Conservation (phyloP, 2,888 invertebrate species). For the Saturnia pavonia region DNA sequence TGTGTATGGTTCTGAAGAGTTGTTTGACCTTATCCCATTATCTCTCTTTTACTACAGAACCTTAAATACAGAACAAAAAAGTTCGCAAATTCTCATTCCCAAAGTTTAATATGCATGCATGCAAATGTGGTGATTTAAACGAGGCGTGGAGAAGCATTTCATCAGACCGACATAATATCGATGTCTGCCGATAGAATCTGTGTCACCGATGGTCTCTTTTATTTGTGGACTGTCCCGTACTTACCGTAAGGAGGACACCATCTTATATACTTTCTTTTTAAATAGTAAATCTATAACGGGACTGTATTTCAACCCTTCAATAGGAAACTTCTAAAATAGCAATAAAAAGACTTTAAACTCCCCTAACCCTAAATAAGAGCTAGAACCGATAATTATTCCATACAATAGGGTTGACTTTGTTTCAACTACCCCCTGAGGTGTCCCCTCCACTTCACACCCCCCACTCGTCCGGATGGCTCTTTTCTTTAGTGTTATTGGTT, state of each 20-base stretch:
- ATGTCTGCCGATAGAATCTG: too few species aligned
- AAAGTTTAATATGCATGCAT: too few species aligned
- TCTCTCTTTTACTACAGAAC: too few species aligned
- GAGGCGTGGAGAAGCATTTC: too few species aligned
- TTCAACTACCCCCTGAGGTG: slow-evolving; percentile 55
- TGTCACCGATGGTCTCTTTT: too few species aligned
- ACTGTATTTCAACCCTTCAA: slow-evolving; percentile 11
- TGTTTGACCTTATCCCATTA: too few species aligned
- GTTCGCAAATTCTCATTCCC: too few species aligned
- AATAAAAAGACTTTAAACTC: slow-evolving; percentile 65
- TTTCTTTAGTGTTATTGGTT: slow-evolving; percentile 66
- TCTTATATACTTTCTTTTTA: neutral
- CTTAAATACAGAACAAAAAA: too few species aligned
- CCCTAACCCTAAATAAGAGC: slow-evolving; percentile 57
- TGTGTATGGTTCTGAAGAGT: too few species aligned
- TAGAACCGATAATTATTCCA: slow-evolving; percentile 66
- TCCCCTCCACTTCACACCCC: slow-evolving; percentile 54
- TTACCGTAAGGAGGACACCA: neutral
- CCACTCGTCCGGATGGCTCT: slow-evolving; percentile 65
- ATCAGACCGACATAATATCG: too few species aligned
- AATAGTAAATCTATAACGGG: neutral
- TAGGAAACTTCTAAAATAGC: slow-evolving; percentile 29
- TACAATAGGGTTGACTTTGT: slow-evolving; percentile 58
- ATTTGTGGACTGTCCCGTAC: neutral
- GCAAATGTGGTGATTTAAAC: too few species aligned